Evolutionary conservation across 2,888 invertebrate species (phyloP), one percentile per base, ranked within the genome.

Genomic region (Flexamia atlantica): DNA sequence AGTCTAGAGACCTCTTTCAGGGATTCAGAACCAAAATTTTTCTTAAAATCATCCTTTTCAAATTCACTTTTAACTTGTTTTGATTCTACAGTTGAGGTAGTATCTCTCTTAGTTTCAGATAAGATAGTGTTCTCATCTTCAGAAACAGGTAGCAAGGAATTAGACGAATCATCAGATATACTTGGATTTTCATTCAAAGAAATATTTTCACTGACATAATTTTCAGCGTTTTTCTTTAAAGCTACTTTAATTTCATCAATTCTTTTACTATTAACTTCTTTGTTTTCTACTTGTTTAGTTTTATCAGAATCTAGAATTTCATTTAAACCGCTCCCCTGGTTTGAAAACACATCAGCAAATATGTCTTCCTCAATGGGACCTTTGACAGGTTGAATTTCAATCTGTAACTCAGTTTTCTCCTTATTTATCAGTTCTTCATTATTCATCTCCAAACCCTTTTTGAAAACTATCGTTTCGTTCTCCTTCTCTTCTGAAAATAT

Each of bases 271-370:
- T 74, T 23, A 3, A 23, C 14, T n/a, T 74, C 70, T 70, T 17
- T 70, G n/a, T 1, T 28, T 70, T 2, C 64, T 30, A 20, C 5
- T 17, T 64, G 17, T 4, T 64, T n/a, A 64, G 10, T 64, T 20
- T 17, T 64, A 12, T 25, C 17, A 17, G 20, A 20, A 40, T 74
- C 25, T 2, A 42, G 20, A 74, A 14, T 74, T 36, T 74, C 42
- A 74, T 2, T 40, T 1, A 17, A 25, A 17, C 12, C 23, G 23
- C 23, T 57, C n/a, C 14, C 17, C 12, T 64, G 17, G 28, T 64
- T 64, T 46, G 57, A 2, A 20, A 95, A 95, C 84, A 95, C 89
- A 90, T 95, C 95, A n/a, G 94, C 93, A 90, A 96, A 96, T 84
- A 96, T 91, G 90, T 95, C 95, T 88, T 95, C 93, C 12, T 90